Percentiles rank a stretch among this genome's conserved stretches.
phyloP scores from a whole-genome alignment of 1,140 invertebrate genomes.

The Oreohelix idahoensis region DNA sequence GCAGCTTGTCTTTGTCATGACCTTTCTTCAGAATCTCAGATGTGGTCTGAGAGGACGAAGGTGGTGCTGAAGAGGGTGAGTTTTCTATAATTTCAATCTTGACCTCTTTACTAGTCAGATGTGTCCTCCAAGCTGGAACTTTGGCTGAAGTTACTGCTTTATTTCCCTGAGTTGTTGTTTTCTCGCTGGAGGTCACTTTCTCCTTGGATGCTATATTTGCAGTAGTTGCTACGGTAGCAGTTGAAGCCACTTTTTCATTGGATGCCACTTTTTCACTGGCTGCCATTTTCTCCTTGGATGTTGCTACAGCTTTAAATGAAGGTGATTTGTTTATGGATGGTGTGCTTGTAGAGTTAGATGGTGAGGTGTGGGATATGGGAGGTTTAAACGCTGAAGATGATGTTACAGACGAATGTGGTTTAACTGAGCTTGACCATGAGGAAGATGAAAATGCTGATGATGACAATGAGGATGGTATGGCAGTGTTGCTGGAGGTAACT shows the following conservation, averaged over 20 bases:
- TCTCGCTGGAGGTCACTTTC: neutral
- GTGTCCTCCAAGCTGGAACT: slow-evolving; percentile 56
- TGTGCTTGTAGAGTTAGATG: slow-evolving; percentile 19
- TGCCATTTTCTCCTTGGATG: neutral
- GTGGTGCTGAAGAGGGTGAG: slow-evolving; percentile 31
- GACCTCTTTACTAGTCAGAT: slow-evolving; percentile 49
- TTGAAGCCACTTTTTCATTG: neutral
- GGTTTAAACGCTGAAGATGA: slow-evolving; percentile 17
- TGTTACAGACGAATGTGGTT: slow-evolving; percentile 13
- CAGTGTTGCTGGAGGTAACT: neutral
- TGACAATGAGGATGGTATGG: slow-evolving; percentile 9
- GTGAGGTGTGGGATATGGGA: neutral
- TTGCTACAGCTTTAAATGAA: slow-evolving; percentile 14
- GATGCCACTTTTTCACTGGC: neutral
- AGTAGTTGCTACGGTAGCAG: neutral
- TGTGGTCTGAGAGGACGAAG: neutral
- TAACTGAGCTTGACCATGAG: neutral
- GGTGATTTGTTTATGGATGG: slow-evolving; percentile 21
- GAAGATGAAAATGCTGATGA: neutral
- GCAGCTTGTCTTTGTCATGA: neutral
- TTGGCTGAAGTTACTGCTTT: slow-evolving; percentile 27
- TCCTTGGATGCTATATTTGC: slow-evolving; percentile 21
- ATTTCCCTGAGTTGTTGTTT: slow-evolving; percentile 23
- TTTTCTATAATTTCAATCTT: slow-evolving; percentile 68
- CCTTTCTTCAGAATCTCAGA: slow-evolving; percentile 19